Conservation (phyloP, 2,113 vertebrate genomes). For the Nothoprocta perdicaria region DNA sequence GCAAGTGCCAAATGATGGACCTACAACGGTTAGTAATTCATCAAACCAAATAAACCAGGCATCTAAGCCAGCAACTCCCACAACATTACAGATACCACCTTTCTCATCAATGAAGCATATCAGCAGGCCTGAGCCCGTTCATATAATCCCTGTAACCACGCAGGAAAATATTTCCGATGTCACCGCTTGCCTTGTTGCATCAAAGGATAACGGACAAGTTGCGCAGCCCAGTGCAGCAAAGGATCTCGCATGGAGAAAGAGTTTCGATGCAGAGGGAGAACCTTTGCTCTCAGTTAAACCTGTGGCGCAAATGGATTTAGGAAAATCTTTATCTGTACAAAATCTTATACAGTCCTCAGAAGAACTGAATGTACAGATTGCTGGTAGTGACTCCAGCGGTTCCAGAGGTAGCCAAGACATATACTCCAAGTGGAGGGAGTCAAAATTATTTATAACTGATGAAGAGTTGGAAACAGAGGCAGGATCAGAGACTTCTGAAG, state of each 20-base stretch:
- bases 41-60: conserved; percentile 84
- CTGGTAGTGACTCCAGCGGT: conserved; percentile 87
- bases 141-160: conserved; percentile 78
- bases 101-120: conserved; percentile 81
- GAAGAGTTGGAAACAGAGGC: conserved; percentile 85
- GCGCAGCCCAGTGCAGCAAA: conserved; percentile 78
- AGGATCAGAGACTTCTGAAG: conserved; percentile 82
- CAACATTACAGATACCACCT: conserved; percentile 89
- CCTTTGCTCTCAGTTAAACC: conserved; percentile 83
- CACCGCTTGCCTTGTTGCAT: conserved; percentile 82
- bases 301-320: conserved; percentile 78
- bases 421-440: conserved; percentile 89
- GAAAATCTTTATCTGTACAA: conserved; percentile 94
- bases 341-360: conserved; percentile 87
- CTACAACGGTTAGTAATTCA: conserved; percentile 75
- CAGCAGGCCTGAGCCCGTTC: conserved; percentile 75
- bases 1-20: conserved; percentile 84
- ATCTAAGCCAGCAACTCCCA: conserved; percentile 80
- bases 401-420: conserved; percentile 82
- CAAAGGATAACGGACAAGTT: conserved; percentile 80
- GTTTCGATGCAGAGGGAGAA: conserved; percentile 88
- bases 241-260: conserved; percentile 87
- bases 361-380: conserved; percentile 82
- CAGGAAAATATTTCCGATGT: conserved; percentile 81
- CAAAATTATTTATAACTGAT: conserved; percentile 93